Conservation (phyloP, 2,888 invertebrate species). For the Plebejus melissa region DNA sequence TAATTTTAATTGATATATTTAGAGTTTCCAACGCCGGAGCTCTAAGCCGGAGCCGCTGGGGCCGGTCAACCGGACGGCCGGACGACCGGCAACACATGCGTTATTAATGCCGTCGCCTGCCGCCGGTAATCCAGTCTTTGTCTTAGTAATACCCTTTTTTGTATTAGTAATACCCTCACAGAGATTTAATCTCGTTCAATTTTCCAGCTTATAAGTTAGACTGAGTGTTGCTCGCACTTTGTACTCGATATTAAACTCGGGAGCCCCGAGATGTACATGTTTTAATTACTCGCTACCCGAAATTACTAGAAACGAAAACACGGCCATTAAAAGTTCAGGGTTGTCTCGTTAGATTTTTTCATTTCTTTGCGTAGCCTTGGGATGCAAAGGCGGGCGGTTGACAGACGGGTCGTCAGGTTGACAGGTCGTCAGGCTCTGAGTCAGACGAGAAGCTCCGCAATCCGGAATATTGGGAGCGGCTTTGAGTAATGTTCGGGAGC, state of each 20-base stretch:
- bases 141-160: neutral
- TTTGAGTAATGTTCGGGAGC: neutral
- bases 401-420: neutral
- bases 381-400: neutral
- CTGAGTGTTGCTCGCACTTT: neutral
- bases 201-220: neutral
- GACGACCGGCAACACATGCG: neutral
- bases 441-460: neutral
- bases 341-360: neutral
- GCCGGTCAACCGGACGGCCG: neutral
- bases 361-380: neutral
- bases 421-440: neutral
- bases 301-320: neutral
- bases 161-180: neutral
- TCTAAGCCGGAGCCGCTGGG: neutral
- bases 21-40: neutral
- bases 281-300: neutral
- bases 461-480: neutral
- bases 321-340: neutral
- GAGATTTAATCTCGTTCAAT: neutral
- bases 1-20: neutral
- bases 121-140: constrained; percentile 4
- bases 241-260: neutral
- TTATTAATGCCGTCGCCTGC: neutral
- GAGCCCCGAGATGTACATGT: neutral